Conservation (phyloP, 2,888 invertebrate genomes). For the Aricia artaxerxes region DNA sequence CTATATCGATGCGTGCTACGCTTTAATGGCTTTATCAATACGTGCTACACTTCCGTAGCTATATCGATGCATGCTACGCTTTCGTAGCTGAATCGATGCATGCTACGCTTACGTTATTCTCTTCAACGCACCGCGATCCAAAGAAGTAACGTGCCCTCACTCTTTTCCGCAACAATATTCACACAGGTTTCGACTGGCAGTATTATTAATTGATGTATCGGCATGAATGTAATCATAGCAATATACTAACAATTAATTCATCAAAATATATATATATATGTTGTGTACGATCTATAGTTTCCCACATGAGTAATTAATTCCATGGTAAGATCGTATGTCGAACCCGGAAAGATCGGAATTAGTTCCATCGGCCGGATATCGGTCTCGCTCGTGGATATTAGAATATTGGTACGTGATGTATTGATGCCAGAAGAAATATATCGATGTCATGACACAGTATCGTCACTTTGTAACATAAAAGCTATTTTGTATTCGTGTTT, state of each 20-base stretch:
- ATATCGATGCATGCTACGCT: background rate
- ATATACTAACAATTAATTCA: background rate
- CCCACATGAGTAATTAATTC: background rate
- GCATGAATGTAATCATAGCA: background rate
- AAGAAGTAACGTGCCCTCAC: no score
- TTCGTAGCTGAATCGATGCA: background rate
- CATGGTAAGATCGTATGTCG: constrained; percentile 5
- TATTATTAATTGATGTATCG: no score
- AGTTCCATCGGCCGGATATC: constrained; percentile 9
- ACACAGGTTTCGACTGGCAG: no score
- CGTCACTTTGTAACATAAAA: background rate
- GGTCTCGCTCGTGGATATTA: background rate
- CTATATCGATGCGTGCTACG: no score
- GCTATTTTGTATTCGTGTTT: background rate
- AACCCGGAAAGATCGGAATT: background rate
- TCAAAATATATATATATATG: background rate
- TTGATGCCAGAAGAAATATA: constrained; percentile 2
- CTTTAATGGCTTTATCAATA: no score
- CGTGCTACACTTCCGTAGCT: no score
- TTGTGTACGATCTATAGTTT: background rate
- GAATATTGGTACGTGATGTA: constrained; percentile 1
- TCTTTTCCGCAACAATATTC: no score
- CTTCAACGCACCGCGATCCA: background rate
- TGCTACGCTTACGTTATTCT: background rate
- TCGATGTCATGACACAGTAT: background rate